Percentiles rank a stretch among this genome's conserved stretches.
phyloP scores from a whole-genome alignment of 2,888 invertebrate genomes.

The Idaea dimidiata region DNA sequence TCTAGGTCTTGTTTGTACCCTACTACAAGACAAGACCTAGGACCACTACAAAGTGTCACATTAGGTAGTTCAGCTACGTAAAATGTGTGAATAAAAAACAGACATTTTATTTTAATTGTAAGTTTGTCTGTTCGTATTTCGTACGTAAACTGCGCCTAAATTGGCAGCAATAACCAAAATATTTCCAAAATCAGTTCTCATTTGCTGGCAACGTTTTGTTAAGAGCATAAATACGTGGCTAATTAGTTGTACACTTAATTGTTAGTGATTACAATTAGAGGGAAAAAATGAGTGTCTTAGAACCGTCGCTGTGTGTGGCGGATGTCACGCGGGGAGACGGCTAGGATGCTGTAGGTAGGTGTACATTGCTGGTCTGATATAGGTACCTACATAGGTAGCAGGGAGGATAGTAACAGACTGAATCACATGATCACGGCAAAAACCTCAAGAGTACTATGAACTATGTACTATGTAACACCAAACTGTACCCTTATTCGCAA shows the following conservation, averaged over 20 bases:
- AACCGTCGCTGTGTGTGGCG: slow-evolving; percentile 51
- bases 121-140: too few species aligned
- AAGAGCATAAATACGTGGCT: neutral
- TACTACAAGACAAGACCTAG: too few species aligned
- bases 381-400: neutral
- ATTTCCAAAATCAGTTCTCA: neutral
- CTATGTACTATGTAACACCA: too few species aligned
- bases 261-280: slow-evolving; percentile 45
- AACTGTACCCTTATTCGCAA: too few species aligned
- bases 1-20: too few species aligned
- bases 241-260: slow-evolving; percentile 24
- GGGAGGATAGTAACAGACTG: too few species aligned
- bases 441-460: too few species aligned
- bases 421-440: too few species aligned
- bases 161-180: neutral
- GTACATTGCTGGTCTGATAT: slow-evolving; percentile 11
- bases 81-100: too few species aligned
- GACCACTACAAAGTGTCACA: too few species aligned
- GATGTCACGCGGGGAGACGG: slow-evolving; percentile 9
- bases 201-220: neutral
- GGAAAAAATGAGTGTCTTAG: slow-evolving; percentile 41
- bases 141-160: neutral
- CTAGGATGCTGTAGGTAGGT: neutral
- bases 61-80: too few species aligned
- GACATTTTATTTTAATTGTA: too few species aligned